These are phyloP conservation scores for Phyto melanocephala DNA, from an alignment of 2,888 invertebrate species.

Conservation along the genomic window DNA sequence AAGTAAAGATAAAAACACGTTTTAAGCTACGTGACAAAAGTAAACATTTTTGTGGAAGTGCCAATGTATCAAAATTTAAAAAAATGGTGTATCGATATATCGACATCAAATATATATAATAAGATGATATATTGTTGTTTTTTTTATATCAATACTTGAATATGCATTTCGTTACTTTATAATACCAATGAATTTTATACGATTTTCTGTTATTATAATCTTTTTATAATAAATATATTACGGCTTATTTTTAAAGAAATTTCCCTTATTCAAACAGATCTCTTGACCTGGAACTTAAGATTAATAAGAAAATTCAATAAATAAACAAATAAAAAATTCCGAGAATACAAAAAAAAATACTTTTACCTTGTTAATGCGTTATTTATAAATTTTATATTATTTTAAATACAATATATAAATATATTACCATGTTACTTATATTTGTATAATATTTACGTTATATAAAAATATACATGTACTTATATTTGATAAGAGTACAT, in stretches of 20 bases:
- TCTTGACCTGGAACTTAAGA: constrained; percentile 27
- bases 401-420: neutral
- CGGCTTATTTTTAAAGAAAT: constrained; percentile 9
- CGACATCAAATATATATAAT: no score
- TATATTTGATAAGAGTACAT: neutral
- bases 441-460: neutral
- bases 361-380: neutral
- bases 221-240: neutral
- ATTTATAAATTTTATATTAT: constrained; percentile 6
- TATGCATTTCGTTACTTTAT: no score
- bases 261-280: neutral
- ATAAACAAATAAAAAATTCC: constrained; percentile 34
- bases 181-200: no score
- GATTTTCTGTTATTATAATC: neutral
- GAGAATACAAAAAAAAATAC: constrained; percentile 11
- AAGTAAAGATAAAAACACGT: no score
- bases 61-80: no score
- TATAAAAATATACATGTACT: neutral
- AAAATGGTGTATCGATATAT: no score
- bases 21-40: no score
- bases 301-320: constrained; percentile 24
- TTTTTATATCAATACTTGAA: no score
- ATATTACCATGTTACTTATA: no score
- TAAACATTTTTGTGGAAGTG: no score
- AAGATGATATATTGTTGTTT: no score